Percentiles rank a stretch among this genome's conserved stretches.
phyloP scores from a whole-genome alignment of 2,797 vertebrate genomes.

The Aselliscus stoliczkanus region DNA sequence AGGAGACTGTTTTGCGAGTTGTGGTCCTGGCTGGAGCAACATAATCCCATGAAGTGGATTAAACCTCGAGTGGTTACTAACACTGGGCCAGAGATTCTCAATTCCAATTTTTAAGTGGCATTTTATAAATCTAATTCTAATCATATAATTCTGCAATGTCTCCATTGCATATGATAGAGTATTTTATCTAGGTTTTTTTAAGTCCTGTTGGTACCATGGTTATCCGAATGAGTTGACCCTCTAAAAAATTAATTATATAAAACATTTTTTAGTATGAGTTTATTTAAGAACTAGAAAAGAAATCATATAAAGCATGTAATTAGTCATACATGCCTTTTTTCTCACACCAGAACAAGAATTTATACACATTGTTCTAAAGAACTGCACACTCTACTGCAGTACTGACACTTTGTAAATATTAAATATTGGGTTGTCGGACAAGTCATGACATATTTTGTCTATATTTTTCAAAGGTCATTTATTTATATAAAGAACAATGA shows the following conservation, averaged over 20 bases:
- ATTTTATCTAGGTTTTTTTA: not conserved
- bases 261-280: not conserved
- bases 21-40: not conserved
- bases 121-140: not conserved
- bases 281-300: not conserved
- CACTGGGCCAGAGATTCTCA: not conserved
- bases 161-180: not conserved
- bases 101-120: not conserved
- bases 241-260: not conserved
- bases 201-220: not conserved
- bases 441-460: too few species aligned
- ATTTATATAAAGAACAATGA: too few species aligned
- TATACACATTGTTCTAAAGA: not conserved
- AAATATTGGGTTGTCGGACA: too few species aligned
- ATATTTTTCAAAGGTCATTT: too few species aligned
- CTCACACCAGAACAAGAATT: not conserved
- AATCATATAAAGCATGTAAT: not conserved
- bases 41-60: not conserved
- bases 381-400: not conserved
- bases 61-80: not conserved
- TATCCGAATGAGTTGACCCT: conserved; percentile 15
- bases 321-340: not conserved
- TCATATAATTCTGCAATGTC: not conserved
- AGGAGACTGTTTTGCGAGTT: not conserved
- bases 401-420: not conserved